These are phyloP conservation scores for Bombus waltoni DNA, from an alignment of 1,140 invertebrate species.

Conservation along the genomic window DNA sequence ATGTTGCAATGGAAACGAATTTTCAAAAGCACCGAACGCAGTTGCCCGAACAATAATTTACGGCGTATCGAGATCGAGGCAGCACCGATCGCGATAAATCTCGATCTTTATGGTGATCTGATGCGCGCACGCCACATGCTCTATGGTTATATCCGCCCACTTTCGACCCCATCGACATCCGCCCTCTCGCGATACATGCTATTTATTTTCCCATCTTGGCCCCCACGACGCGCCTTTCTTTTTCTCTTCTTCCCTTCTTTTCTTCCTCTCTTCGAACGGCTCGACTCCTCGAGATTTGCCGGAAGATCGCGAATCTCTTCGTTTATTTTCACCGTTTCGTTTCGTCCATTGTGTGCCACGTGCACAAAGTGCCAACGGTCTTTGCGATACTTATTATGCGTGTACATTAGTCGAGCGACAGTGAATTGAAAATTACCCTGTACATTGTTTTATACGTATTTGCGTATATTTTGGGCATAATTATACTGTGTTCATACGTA, in stretches of 20 bases:
- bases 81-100: slow-evolving; percentile 57
- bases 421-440: neutral
- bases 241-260: neutral
- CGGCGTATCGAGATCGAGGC: neutral
- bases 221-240: neutral
- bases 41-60: slow-evolving; percentile 29
- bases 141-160: slow-evolving; percentile 42
- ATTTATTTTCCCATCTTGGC: slow-evolving; percentile 44
- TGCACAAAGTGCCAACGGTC: neutral
- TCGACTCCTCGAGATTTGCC: neutral
- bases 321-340: slow-evolving; percentile 10
- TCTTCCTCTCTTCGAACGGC: no score
- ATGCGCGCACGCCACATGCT: slow-evolving; percentile 43
- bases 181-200: slow-evolving; percentile 46
- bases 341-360: neutral
- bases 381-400: neutral
- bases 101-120: slow-evolving; percentile 44
- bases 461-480: no score
- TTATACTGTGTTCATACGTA: no score
- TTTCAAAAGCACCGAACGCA: neutral
- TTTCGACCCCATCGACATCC: slow-evolving; percentile 44
- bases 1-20: neutral
- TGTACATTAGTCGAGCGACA: neutral
- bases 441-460: no score
- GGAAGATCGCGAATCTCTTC: neutral